Evolutionary conservation across 2,888 invertebrate genomes (phyloP).

Genomic region (Heteromyza rotundicornis): DNA sequence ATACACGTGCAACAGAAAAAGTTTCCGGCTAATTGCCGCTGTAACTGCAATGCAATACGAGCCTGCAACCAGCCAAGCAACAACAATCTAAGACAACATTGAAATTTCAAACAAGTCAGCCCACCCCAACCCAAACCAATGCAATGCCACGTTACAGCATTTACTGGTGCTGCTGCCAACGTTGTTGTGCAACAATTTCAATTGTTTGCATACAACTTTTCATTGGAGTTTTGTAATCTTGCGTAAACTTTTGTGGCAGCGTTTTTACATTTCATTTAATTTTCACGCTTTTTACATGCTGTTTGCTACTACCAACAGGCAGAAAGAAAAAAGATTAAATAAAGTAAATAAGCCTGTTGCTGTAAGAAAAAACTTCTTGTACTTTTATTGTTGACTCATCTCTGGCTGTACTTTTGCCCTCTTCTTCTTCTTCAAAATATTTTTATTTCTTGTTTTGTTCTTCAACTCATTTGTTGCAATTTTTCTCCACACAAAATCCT

Average conservation of each 20-base stretch:
- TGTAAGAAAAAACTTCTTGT: background rate
- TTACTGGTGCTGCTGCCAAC: background rate
- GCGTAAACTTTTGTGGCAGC: background rate
- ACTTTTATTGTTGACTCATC: background rate
- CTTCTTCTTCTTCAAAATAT: no score
- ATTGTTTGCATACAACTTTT: background rate
- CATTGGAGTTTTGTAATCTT: background rate
- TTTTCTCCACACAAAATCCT: background rate
- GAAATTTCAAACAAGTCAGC: background rate
- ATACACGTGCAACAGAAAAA: no score
- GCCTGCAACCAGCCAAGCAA: no score
- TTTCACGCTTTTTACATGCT: background rate
- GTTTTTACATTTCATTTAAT: constrained; percentile 4
- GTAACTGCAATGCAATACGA: no score
- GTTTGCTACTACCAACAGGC: background rate
- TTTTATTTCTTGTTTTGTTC: background rate
- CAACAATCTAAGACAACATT: no score
- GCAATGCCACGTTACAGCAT: background rate
- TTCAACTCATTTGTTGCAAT: constrained; percentile 3
- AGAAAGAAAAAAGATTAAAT: no score
- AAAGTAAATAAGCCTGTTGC: background rate
- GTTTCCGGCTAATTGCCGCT: no score
- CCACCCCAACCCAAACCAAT: no score
- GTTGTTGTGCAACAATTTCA: background rate
- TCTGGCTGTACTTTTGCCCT: background rate